Evolutionary conservation across 1,140 invertebrate genomes (phyloP).

Genomic region (Oryzaephilus surinamensis): DNA sequence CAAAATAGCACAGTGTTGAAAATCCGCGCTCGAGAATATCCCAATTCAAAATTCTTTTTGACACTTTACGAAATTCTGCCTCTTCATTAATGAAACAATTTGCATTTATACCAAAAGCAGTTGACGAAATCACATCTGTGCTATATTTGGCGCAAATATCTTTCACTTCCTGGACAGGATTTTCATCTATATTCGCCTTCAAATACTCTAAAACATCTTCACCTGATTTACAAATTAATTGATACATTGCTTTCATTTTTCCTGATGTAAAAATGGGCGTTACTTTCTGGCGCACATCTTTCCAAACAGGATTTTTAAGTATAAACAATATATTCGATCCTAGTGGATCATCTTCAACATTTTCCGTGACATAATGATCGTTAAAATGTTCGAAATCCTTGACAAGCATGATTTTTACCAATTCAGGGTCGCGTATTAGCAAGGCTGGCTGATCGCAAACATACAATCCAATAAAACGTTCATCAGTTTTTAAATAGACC

Average conservation of each 20-base stretch:
- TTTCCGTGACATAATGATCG: constrained; percentile 29
- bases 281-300: constrained; percentile 26
- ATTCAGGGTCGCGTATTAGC: constrained; percentile 39
- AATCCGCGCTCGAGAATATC: constrained; percentile 4
- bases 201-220: constrained; percentile 26
- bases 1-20: constrained; percentile 13
- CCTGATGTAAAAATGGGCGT: constrained; percentile 29
- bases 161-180: constrained; percentile 32
- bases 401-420: constrained; percentile 44
- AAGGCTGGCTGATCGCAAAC: constrained; percentile 28
- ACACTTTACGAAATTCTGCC: constrained; percentile 11
- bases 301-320: constrained; percentile 31
- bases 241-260: constrained; percentile 36
- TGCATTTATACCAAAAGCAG: constrained; percentile 45
- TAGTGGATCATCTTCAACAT: constrained; percentile 40
- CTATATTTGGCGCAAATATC: constrained; percentile 42
- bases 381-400: constrained; percentile 47
- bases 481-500: constrained; percentile 20
- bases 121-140: constrained; percentile 48
- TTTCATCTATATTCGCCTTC: constrained; percentile 5
- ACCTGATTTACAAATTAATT: constrained; percentile 26
- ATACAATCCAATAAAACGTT: constrained; percentile 30
- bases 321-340: constrained; percentile 20
- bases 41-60: constrained; percentile 9
- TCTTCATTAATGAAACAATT: constrained; percentile 13